A percentile compares a stretch with the other conserved stretches of the same genome.
Evolutionary conservation across 2,797 vertebrate species (phyloP).

Genomic region (Malurus leucopterus): DNA sequence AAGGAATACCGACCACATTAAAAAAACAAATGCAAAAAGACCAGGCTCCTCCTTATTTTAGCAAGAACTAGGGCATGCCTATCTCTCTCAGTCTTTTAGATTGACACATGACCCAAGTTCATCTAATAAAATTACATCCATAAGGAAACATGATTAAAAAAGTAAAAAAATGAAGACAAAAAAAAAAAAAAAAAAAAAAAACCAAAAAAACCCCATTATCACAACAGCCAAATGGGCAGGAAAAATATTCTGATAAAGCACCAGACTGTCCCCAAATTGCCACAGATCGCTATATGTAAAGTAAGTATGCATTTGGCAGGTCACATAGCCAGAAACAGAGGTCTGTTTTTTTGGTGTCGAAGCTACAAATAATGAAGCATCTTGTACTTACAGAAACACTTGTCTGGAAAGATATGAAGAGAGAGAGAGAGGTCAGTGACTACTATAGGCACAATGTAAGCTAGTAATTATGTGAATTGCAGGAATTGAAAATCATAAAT

Average conservation of each 20-base stretch:
- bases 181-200: neutral
- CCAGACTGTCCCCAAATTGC: neutral
- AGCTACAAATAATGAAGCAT: neutral
- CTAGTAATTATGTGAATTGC: neutral
- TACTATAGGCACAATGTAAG: neutral
- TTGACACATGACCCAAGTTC: neutral
- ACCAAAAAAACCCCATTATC: too few species aligned
- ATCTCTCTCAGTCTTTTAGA: neutral
- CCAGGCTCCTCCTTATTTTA: neutral
- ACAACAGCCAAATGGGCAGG: neutral
- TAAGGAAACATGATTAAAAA: neutral
- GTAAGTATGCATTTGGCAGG: neutral
- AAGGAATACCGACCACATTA: neutral
- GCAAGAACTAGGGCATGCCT: neutral
- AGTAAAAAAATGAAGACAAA: neutral
- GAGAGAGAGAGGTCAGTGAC: neutral
- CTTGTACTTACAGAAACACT: neutral
- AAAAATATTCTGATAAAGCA: neutral
- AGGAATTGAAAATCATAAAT: neutral
- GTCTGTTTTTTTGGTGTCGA: neutral
- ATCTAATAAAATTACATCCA: neutral
- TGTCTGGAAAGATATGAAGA: neutral
- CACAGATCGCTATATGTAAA: neutral
- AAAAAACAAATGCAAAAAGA: neutral
- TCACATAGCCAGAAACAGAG: neutral